These are phyloP conservation scores for Anoura caudifer DNA, from an alignment of 2,113 vertebrate species.

Conservation along the genomic window DNA sequence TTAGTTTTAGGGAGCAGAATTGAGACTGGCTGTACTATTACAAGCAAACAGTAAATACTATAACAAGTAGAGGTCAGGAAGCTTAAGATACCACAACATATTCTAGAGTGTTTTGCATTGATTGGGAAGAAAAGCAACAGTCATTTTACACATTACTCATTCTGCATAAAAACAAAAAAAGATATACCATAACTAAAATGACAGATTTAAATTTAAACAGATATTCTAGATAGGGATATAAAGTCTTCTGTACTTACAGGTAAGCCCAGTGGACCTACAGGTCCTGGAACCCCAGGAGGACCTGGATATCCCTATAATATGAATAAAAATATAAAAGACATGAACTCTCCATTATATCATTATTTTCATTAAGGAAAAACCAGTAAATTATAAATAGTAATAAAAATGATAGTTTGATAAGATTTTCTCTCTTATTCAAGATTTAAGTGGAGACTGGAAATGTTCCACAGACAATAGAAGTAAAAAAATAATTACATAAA, in stretches of 20 bases:
- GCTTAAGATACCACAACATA: not conserved
- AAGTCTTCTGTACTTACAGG: slow-evolving; percentile 85
- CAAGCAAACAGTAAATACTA: not conserved
- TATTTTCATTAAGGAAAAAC: slow-evolving; percentile 26
- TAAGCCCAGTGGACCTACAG: slow-evolving; percentile 88
- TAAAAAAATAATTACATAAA: not conserved
- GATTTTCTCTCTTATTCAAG: not conserved
- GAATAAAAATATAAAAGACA: slow-evolving; percentile 63
- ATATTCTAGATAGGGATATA: not conserved
- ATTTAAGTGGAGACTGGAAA: not conserved
- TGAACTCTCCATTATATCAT: not conserved
- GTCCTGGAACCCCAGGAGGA: slow-evolving; percentile 88
- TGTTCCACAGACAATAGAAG: not conserved
- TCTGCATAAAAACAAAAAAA: not conserved
- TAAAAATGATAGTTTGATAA: slow-evolving; percentile 41
- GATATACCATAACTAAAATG: not conserved
- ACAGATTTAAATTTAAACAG: slow-evolving; percentile 8
- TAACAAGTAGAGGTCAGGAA: not conserved
- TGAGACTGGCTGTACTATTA: not conserved
- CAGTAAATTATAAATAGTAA: not conserved
- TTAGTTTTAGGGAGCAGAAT: not conserved
- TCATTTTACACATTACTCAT: not conserved
- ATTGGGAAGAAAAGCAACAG: not conserved
- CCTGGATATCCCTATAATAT: slow-evolving; percentile 92
- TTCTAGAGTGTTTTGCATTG: not conserved